phyloP scores from a whole-genome alignment of 2,888 invertebrate species.

The Lepidocyrtoides sp. region DNA sequence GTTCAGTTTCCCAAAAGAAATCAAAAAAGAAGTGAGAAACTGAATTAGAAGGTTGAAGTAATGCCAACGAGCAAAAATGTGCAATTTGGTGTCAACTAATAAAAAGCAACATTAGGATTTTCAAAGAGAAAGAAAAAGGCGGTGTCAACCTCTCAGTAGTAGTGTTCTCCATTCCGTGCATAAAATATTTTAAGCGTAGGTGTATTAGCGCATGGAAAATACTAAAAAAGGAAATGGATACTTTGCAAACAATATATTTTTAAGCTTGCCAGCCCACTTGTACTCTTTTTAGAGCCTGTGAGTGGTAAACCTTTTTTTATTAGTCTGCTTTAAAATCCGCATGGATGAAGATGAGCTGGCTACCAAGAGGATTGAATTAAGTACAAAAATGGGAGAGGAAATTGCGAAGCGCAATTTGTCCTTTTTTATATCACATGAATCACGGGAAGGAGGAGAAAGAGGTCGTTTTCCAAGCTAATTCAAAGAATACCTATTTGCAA shows the following conservation, averaged over 20 bases:
- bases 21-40: conserved; percentile 11
- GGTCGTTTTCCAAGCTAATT: conserved; percentile 36
- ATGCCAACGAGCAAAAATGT: background rate
- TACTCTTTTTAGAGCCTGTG: background rate
- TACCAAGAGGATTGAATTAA: conserved; percentile 54
- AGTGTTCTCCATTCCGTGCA: conserved; percentile 11
- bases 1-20: background rate
- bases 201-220: background rate
- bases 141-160: background rate
- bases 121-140: background rate
- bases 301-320: background rate
- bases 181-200: conserved; percentile 41
- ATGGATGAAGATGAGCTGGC: background rate
- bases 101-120: conserved; percentile 19
- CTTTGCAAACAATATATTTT: background rate
- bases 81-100: background rate
- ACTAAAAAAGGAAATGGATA: background rate
- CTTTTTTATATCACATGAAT: conserved; percentile 60
- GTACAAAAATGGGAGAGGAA: conserved; percentile 47
- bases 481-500: background rate
- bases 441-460: conserved; percentile 42
- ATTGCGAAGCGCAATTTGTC: conserved; percentile 66
- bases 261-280: background rate
- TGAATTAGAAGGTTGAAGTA: conserved; percentile 42
- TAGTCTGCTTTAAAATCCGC: conserved; percentile 6